These are phyloP conservation scores for Morbakka virulenta DNA, from an alignment of 30 jellyfish, hydroid and myxozoan genomes.

Conservation along the genomic window DNA sequence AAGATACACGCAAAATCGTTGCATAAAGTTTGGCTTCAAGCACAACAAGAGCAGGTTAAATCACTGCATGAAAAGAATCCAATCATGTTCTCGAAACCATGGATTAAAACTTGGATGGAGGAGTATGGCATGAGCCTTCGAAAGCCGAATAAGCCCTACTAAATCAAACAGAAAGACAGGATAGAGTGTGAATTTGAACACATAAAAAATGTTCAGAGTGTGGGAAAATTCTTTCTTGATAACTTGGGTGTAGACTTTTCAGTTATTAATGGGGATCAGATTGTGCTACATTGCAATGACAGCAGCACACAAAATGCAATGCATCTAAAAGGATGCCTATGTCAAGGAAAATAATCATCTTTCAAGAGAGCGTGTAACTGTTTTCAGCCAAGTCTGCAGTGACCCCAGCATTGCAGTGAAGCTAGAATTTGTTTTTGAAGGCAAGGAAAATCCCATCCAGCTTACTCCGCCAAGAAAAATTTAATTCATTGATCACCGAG, in stretches of 20 bases:
- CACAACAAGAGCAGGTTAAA: too few relatives aligned
- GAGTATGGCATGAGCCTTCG: constrained; percentile 27
- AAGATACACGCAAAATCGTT: too few relatives aligned
- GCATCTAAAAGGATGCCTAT: not conserved
- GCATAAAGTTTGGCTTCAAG: too few relatives aligned
- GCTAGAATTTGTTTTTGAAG: not conserved
- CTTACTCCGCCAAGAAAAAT: not conserved
- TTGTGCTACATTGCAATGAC: constrained; percentile 4
- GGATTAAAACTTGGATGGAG: constrained; percentile 29
- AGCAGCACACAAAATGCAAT: constrained; percentile 2
- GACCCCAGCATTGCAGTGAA: not conserved
- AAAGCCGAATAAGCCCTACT: constrained; percentile 32
- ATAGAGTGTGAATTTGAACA: not conserved
- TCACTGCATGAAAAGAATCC: too few relatives aligned
- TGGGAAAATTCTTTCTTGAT: constrained; percentile 27
- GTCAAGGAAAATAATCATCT: constrained; percentile 14
- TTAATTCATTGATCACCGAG: too few relatives aligned
- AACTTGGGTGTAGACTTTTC: constrained; percentile 36
- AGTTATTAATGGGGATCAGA: constrained; percentile 5
- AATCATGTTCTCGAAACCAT: too few relatives aligned
- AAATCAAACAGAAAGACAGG: constrained; percentile 7
- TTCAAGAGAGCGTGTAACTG: constrained; percentile 9
- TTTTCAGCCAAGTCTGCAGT: not conserved
- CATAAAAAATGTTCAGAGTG: constrained; percentile 1
- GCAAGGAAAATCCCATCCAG: not conserved